phyloP scores from a whole-genome alignment of 2,888 invertebrate genomes.

The Macaria notata region DNA sequence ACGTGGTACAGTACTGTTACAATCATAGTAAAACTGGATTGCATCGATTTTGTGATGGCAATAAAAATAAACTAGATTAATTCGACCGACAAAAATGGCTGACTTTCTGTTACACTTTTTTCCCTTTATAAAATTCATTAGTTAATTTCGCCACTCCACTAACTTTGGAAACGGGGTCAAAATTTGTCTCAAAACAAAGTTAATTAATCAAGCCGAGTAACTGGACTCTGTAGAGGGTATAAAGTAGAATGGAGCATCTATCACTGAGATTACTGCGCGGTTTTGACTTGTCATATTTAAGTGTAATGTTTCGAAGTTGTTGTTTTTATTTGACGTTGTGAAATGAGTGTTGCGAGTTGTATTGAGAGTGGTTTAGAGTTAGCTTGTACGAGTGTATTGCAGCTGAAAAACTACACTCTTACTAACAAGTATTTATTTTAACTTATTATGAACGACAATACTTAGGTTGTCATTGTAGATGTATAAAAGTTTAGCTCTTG shows the following conservation, averaged over 20 bases:
- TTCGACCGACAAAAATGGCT: too few relatives aligned
- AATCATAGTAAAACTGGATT: conserved; percentile 41
- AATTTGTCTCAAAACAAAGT: conserved; percentile 17
- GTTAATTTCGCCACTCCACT: too few relatives aligned
- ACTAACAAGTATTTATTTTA: too few relatives aligned
- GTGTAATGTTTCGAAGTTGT: conserved; percentile 4
- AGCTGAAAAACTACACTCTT: too few relatives aligned
- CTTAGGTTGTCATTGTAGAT: too few relatives aligned
- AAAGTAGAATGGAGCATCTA: conserved; percentile 7
- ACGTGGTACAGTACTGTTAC: conserved; percentile 11
- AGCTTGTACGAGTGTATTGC: too few relatives aligned
- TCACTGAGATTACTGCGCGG: conserved; percentile 14
- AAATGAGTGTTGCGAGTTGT: too few relatives aligned
- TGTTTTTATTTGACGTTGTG: background rate
- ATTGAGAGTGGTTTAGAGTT: too few relatives aligned
- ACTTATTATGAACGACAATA: too few relatives aligned
- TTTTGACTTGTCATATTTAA: conserved; percentile 13
- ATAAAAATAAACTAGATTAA: conserved; percentile 41
- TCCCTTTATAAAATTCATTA: too few relatives aligned
- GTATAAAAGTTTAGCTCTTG: too few relatives aligned
- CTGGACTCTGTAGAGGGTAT: conserved; percentile 9
- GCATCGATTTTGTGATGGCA: conserved; percentile 40
- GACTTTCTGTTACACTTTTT: too few relatives aligned
- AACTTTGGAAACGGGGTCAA: conserved; percentile 5
- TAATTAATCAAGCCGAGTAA: conserved; percentile 17